Percentiles rank a stretch among this genome's conserved stretches.
phyloP scores from a whole-genome alignment of 2,888 invertebrate genomes.

The Polylopha cassiicola region DNA sequence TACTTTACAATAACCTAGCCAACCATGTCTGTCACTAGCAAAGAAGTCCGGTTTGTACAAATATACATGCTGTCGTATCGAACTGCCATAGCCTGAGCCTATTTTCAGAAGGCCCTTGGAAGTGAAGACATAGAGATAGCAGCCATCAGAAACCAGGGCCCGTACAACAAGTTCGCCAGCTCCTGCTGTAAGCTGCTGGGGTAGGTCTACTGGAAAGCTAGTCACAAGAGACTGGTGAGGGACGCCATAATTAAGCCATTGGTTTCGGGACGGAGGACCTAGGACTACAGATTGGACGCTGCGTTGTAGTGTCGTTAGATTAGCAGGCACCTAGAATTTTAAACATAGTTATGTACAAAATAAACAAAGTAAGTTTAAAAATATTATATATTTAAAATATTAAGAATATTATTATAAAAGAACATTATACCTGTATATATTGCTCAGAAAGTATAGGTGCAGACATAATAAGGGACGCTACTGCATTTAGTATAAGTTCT shows the following conservation, averaged over 20 bases:
- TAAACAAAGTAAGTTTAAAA: slow-evolving; percentile 5
- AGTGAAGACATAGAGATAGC: slow-evolving; percentile 91
- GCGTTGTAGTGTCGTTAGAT: slow-evolving; percentile 89
- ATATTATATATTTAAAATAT: no score
- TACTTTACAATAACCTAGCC: slow-evolving; percentile 91
- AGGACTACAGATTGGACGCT: slow-evolving; percentile 93
- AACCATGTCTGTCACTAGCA: slow-evolving; percentile 86
- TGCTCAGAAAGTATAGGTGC: slow-evolving; percentile 86
- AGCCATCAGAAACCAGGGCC: slow-evolving; percentile 92
- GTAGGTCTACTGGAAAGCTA: slow-evolving; percentile 77
- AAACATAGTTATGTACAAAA: slow-evolving; percentile 15
- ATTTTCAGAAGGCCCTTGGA: slow-evolving; percentile 92
- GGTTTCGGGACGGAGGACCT: slow-evolving; percentile 89
- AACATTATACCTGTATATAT: slow-evolving; percentile 81
- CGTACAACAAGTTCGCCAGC: slow-evolving; percentile 60
- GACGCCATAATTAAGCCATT: slow-evolving; percentile 93
- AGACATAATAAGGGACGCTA: slow-evolving; percentile 92
- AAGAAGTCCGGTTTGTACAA: slow-evolving; percentile 88
- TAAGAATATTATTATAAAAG: neutral
- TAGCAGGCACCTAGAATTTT: slow-evolving; percentile 84
- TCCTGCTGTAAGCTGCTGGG: slow-evolving; percentile 46
- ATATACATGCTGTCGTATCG: slow-evolving; percentile 93
- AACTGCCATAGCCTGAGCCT: slow-evolving; percentile 96
- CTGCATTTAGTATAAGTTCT: slow-evolving; percentile 90
- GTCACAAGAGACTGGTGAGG: slow-evolving; percentile 85